Evolutionary conservation across 2,113 vertebrate genomes (phyloP).

Genomic region (Paralichthys olivaceus): DNA sequence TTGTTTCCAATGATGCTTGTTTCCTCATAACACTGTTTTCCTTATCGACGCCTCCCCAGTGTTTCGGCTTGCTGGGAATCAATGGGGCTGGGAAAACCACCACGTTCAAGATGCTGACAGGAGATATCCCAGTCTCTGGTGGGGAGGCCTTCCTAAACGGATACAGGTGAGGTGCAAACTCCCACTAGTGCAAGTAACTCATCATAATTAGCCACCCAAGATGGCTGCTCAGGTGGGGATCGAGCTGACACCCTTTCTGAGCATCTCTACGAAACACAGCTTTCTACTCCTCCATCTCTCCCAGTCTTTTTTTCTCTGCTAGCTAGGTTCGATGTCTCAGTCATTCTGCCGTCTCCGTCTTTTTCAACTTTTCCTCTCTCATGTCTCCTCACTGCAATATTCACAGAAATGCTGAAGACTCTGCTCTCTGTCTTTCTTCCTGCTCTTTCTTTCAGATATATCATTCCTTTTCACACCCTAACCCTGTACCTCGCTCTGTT

Average conservation of each 20-base stretch:
- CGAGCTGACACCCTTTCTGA: conserved; percentile 25
- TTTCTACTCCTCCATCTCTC: conserved; percentile 41
- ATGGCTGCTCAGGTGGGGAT: conserved; percentile 66
- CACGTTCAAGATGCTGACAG: conserved; percentile 99
- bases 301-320: conserved; percentile 10
- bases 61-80: conserved; percentile 97
- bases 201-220: conserved; percentile 80
- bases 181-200: conserved; percentile 60
- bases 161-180: conserved; percentile 87
- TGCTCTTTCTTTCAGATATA: conserved; percentile 49
- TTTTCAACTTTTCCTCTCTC: conserved; percentile 56
- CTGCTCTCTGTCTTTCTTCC: conserved; percentile 27
- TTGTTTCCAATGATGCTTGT: conserved; percentile 21
- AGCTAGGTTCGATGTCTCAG: conserved; percentile 32
- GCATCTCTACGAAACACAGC: conserved; percentile 11
- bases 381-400: conserved; percentile 49
- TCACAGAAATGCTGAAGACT: conserved; percentile 53
- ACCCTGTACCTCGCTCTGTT: conserved; percentile 46
- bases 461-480: conserved; percentile 65
- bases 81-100: conserved; percentile 98
- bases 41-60: conserved; percentile 80
- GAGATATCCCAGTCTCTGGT: conserved; percentile 92
- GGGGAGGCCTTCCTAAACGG: conserved; percentile 96
- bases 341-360: conserved; percentile 41
- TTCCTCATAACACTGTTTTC: conserved; percentile 8